Percentiles rank a stretch among this genome's conserved stretches.
These are phyloP conservation scores for Eulemur rufifrons DNA, from an alignment of 2,113 vertebrate species.

Conservation along the genomic window DNA sequence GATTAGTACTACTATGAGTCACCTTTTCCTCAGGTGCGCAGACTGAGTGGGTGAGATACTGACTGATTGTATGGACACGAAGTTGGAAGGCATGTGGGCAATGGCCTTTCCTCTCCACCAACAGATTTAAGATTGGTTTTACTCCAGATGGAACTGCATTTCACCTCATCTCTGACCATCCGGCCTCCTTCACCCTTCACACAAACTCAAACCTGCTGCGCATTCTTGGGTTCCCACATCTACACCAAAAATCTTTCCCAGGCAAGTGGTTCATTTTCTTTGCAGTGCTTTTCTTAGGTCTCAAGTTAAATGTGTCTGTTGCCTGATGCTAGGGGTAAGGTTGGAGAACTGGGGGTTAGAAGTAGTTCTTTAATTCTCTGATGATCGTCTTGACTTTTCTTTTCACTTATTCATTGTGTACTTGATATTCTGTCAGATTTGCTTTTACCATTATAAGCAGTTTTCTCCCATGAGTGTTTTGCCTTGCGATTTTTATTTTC, in stretches of 20 bases:
- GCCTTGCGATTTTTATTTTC: conserved; percentile 24
- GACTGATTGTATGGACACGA: background rate
- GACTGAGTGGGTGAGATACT: background rate
- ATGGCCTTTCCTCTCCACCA: background rate
- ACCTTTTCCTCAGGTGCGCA: background rate
- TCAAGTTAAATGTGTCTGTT: background rate
- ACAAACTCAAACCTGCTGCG: background rate
- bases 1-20: background rate
- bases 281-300: background rate
- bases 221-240: background rate
- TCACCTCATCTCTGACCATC: background rate
- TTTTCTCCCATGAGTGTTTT: background rate
- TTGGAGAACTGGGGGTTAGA: background rate
- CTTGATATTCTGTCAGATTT: background rate
- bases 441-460: background rate
- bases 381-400: background rate
- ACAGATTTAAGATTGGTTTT: background rate
- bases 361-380: background rate
- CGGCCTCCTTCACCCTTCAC: background rate
- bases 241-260: background rate
- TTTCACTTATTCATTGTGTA: background rate
- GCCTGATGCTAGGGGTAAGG: background rate
- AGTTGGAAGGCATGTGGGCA: background rate
- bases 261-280: background rate
- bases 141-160: background rate